These are phyloP conservation scores for Pantherophis alleghaniensis DNA, from an alignment of 2,797 vertebrate species.

Conservation along the genomic window DNA sequence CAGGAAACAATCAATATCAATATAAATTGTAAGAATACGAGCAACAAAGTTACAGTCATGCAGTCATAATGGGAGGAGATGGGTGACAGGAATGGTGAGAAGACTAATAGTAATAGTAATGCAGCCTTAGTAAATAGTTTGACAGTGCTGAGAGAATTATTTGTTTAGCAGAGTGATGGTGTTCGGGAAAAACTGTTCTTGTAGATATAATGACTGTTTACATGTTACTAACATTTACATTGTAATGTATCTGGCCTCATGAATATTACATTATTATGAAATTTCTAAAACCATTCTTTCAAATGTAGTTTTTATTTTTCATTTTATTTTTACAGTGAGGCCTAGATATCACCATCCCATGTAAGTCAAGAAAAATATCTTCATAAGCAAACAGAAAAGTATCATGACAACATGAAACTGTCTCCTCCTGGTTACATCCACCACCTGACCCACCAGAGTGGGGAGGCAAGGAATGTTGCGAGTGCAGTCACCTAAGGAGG, in stretches of 20 bases:
- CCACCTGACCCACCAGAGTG: neutral
- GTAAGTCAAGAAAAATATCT: no score
- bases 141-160: no score
- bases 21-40: no score
- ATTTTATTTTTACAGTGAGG: neutral
- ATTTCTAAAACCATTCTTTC: neutral
- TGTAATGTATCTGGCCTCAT: neutral
- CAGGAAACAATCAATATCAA: no score
- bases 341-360: neutral
- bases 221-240: neutral
- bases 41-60: no score
- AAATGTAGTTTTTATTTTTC: neutral
- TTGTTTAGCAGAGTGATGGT: no score
- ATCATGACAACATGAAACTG: neutral
- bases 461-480: neutral
- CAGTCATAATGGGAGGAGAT: no score
- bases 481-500: neutral
- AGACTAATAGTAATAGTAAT: no score
- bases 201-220: neutral
- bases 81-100: no score
- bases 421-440: neutral
- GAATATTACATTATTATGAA: neutral
- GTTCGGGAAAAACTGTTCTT: no score
- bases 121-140: no score
- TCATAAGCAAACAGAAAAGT: neutral